Conservation (phyloP, 2,797 vertebrate species). For the Sardinella longiceps region DNA sequence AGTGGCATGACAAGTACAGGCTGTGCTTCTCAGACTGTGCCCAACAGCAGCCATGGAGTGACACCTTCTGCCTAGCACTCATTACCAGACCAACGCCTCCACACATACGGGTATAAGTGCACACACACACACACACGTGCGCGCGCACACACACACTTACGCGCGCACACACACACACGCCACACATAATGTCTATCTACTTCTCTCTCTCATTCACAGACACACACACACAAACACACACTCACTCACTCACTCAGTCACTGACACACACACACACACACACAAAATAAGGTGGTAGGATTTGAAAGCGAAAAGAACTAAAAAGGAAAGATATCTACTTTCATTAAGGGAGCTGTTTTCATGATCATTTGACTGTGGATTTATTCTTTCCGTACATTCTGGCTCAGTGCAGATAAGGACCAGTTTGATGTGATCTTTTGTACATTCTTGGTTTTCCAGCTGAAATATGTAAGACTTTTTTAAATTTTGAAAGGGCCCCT, state of each 20-base stretch:
- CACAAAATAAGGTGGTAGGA: not conserved
- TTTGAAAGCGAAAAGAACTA: not conserved
- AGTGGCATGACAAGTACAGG: constrained; percentile 18
- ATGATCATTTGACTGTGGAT: not conserved
- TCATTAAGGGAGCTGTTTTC: not conserved
- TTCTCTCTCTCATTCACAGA: not conserved
- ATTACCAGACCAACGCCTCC: constrained; percentile 4
- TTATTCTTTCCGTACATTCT: not conserved
- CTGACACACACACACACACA: not conserved
- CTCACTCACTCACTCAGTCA: not conserved
- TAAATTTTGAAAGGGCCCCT: not conserved
- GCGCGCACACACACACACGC: not conserved
- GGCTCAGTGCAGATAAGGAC: not conserved
- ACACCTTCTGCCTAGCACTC: not conserved
- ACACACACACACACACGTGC: not conserved
- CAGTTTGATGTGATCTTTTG: not conserved
- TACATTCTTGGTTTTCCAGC: not conserved
- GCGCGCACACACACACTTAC: not conserved
- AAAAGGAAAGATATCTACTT: not conserved
- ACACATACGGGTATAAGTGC: not conserved
- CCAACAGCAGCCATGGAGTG: not conserved
- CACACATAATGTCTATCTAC: not conserved
- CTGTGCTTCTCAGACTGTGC: not conserved
- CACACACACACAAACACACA: not conserved
- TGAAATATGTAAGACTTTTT: not conserved